Conservation (phyloP, 2,888 invertebrate genomes). For the Drosophila tanythrix region DNA sequence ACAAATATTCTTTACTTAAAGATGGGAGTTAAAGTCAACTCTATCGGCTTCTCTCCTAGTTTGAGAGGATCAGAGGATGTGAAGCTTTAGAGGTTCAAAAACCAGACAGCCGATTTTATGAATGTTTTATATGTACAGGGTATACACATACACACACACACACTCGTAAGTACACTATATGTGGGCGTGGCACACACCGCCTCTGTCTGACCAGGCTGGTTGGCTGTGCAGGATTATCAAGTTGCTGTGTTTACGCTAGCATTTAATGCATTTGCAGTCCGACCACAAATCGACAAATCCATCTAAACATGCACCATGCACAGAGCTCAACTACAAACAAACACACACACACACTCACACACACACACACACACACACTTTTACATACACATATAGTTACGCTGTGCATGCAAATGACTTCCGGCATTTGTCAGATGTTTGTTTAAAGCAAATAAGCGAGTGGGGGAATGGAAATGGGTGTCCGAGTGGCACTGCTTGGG, state of each 20-base stretch:
- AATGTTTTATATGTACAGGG: not conserved
- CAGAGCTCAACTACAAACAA: conserved; percentile 23
- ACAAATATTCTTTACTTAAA: not conserved
- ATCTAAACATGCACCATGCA: conserved; percentile 67
- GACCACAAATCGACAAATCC: conserved; percentile 80
- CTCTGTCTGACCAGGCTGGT: conserved; percentile 28
- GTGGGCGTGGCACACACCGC: conserved; percentile 58
- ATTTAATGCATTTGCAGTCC: conserved; percentile 77
- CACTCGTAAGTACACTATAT: not conserved
- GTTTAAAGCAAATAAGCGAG: conserved; percentile 68
- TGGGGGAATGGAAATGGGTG: not conserved
- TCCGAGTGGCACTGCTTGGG: not conserved
- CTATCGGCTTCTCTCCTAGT: not conserved
- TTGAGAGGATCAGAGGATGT: not conserved
- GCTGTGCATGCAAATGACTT: conserved; percentile 70
- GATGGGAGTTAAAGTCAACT: not conserved
- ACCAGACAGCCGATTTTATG: not conserved
- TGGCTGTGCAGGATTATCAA: conserved; percentile 40
- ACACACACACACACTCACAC: conserved; percentile 13
- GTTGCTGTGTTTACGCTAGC: conserved; percentile 70
- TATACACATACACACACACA: conserved; percentile 2
- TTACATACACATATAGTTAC: conserved; percentile 16
- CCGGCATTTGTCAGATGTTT: conserved; percentile 74
- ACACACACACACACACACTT: conserved; percentile 4
- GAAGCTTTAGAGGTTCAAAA: not conserved